Evolutionary conservation across 2,797 vertebrate genomes (phyloP), one percentile per base, ranked within the genome.

Genomic region (Pangasius macronema): DNA sequence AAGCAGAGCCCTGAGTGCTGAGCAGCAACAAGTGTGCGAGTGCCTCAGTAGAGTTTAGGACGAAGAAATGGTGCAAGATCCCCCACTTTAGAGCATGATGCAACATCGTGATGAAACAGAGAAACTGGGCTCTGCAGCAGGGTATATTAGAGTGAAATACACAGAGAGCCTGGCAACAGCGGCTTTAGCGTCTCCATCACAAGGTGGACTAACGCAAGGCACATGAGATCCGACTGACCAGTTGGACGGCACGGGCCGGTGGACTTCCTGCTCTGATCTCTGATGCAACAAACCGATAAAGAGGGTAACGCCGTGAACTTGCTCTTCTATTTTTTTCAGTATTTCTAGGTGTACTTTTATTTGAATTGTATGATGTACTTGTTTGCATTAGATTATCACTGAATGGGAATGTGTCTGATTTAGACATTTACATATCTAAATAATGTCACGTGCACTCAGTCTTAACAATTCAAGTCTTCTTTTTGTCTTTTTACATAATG

Each of bases 71-170:
- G 89, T 92, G 90, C 90, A 92, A 86, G 89, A 89, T 90, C 90
- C 90, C 90, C 86, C 91, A 90, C 90, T 91, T 88, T 87, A 87
- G 85, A 86, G 90, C 86, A 91, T 92, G 92, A 92, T 92, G 92
- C 92, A 92, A 92, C 88, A 88, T 84, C 79, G 51, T 90, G 90
- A 89, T 90, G 89, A 92, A 90, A 92, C 88, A 75, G 85, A 91
- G 92, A 89, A 92, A 92, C 87, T 84, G 84, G 88, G 89, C 89
- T 90, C 88, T 90, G 89, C 89, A 91, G 88, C 89, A 85, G 83
- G 88, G 88, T 90, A 84, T 75, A 87, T 91, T 89, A 88, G 87
- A 89, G 87, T 82, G 81, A 90, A 90, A 89, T 85, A 65, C 88
- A 85, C 91, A 87, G 88, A 89, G 72, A 87, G 86, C 85, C 90